These are phyloP conservation scores for Macropodus opercularis DNA, from an alignment of 2,797 vertebrate genomes.

Conservation along the genomic window DNA sequence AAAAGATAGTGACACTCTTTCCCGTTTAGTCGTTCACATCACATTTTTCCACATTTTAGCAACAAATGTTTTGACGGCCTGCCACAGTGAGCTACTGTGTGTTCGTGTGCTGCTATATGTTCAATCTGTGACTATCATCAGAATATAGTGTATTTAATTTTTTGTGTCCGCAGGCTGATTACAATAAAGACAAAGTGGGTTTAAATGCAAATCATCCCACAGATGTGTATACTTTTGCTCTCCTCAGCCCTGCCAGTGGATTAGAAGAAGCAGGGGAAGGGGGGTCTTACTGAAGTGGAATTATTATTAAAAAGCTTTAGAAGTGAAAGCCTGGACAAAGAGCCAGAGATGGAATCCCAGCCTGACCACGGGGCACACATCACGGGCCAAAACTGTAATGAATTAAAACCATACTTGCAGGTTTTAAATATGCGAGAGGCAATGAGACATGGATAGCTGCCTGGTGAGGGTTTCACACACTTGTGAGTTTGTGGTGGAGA, in stretches of 20 bases:
- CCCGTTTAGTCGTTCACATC: conserved; percentile 2
- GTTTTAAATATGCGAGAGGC: conserved; percentile 1
- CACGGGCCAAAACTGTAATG: conserved; percentile 19
- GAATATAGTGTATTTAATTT: conserved; percentile 23
- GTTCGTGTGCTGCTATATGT: conserved; percentile 3
- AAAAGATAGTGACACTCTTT: no score
- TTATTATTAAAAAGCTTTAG: conserved; percentile 45
- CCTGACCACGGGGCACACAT: conserved; percentile 7
- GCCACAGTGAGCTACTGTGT: conserved; percentile 1
- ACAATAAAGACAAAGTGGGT: conserved; percentile 12
- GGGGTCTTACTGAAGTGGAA: conserved; percentile 36
- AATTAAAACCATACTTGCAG: conserved; percentile 31
- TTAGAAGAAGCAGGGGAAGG: conserved; percentile 12
- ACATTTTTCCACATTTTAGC: conserved; percentile 5
- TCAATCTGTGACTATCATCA: conserved; percentile 9
- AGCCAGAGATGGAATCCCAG: conserved; percentile 5
- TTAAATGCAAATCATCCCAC: conserved; percentile 28
- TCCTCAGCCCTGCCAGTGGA: conserved; percentile 23
- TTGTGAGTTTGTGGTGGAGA: conserved; percentile 31
- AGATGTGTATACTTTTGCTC: not conserved
- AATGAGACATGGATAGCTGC: conserved; percentile 5
- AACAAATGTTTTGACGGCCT: not conserved
- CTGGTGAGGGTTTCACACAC: conserved; percentile 9
- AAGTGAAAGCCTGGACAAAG: conserved; percentile 52
- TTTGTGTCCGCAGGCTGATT: not conserved